phyloP scores from a whole-genome alignment of 2,113 vertebrate species.

The Pachycephala philippinensis region DNA sequence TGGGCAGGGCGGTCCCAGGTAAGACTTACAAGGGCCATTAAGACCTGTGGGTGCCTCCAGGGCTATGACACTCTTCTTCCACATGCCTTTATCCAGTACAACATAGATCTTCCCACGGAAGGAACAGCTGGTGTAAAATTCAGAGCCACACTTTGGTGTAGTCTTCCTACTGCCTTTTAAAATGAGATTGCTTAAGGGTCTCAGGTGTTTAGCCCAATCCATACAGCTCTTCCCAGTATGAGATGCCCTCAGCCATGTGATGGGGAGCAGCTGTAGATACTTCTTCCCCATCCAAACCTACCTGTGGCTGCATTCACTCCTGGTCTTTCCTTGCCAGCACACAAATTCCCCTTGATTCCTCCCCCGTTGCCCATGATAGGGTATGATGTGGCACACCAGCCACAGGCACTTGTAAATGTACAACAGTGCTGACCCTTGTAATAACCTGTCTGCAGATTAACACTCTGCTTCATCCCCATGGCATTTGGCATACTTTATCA shows the following conservation, averaged over 20 bases:
- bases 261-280: neutral
- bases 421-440: neutral
- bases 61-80: neutral
- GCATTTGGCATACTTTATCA: neutral
- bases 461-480: neutral
- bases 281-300: neutral
- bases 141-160: neutral
- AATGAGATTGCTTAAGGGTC: neutral
- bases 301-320: neutral
- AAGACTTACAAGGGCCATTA: neutral
- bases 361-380: neutral
- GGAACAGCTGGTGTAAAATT: neutral
- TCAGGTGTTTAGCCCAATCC: neutral
- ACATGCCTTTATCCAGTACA: neutral
- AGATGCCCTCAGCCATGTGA: neutral
- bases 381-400: neutral
- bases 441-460: neutral
- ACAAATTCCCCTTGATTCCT: neutral
- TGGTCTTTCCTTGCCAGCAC: neutral
- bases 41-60: neutral
- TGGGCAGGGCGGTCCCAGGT: neutral
- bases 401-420: neutral
- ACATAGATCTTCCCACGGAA: neutral
- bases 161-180: neutral
- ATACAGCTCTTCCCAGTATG: neutral